phyloP scores from a whole-genome alignment of 1,140 invertebrate genomes.

The Drosophila melanogaster region DNA sequence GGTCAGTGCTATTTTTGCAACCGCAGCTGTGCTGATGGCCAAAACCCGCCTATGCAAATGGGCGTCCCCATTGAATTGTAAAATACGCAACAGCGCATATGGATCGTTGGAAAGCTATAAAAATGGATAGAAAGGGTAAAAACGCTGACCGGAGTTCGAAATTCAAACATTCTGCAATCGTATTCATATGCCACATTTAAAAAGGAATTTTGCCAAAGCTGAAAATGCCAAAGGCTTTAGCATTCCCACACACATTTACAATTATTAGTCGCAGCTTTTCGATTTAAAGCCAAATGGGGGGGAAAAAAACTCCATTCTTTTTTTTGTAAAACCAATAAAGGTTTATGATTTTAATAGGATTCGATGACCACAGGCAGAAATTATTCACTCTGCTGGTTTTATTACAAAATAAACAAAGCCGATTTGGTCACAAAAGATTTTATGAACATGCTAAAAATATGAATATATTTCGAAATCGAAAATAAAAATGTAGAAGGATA shows the following conservation, averaged over 20 bases:
- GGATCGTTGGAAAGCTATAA: conserved; percentile 22
- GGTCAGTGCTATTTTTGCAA: neutral
- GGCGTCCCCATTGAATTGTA: conserved; percentile 70
- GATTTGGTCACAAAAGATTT: too few species aligned
- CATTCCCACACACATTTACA: neutral
- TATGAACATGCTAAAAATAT: too few species aligned
- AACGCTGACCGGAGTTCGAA: conserved; percentile 1
- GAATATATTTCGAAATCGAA: too few species aligned
- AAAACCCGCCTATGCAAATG: conserved; percentile 70
- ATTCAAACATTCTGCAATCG: conserved; percentile 17
- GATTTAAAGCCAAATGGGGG: neutral
- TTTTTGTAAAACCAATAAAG: neutral
- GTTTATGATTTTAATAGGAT: neutral
- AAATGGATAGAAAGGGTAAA: neutral
- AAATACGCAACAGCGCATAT: conserved; percentile 70
- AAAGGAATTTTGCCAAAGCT: conserved; percentile 1
- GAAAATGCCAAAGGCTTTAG: neutral
- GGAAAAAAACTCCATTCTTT: neutral
- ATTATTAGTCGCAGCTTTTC: neutral
- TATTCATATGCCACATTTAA: conserved; percentile 7
- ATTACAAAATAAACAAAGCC: too few species aligned
- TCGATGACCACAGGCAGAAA: too few species aligned
- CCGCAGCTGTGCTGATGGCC: conserved; percentile 42
- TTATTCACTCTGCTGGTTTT: too few species aligned
- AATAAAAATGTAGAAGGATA: too few species aligned